These are phyloP conservation scores for Plagodis pulveraria DNA, from an alignment of 2,888 invertebrate species.

Conservation along the genomic window DNA sequence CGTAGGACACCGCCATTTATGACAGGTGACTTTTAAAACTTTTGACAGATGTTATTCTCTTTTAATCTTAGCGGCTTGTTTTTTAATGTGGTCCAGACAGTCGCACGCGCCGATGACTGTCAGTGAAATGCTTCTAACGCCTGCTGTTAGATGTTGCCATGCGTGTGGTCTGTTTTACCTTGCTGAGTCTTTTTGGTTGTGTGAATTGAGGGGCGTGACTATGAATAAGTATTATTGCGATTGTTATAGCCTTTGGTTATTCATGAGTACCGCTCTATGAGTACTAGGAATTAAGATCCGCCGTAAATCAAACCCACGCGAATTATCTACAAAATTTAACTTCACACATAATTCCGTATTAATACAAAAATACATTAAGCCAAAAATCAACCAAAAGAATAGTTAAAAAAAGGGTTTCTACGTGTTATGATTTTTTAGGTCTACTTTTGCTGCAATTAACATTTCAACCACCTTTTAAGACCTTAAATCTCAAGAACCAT, in stretches of 20 bases:
- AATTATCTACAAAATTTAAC: no score
- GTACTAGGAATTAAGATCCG: background rate
- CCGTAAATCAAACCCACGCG: no score
- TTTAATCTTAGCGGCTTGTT: constrained; percentile 30
- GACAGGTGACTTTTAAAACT: constrained; percentile 7
- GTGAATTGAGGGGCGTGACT: constrained; percentile 12
- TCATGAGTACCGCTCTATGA: background rate
- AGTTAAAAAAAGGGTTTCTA: no score
- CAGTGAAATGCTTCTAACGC: constrained; percentile 42
- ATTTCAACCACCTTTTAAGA: no score
- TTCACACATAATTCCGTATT: no score
- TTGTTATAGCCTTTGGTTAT: background rate
- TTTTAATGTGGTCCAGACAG: constrained; percentile 17
- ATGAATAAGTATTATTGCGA: background rate
- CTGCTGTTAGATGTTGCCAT: constrained; percentile 32
- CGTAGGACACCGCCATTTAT: constrained; percentile 64
- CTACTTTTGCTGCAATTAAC: no score
- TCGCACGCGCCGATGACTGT: constrained; percentile 30
- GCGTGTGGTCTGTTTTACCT: constrained; percentile 24
- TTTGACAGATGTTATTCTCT: background rate
- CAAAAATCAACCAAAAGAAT: no score
- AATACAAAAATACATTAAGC: no score
- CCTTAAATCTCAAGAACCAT: no score
- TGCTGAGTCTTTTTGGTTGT: constrained; percentile 19
- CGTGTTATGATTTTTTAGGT: no score